Percentiles rank a stretch among this genome's conserved stretches.
Conservation (phyloP, 2,888 invertebrate species). For the Drosophila formosana region DNA sequence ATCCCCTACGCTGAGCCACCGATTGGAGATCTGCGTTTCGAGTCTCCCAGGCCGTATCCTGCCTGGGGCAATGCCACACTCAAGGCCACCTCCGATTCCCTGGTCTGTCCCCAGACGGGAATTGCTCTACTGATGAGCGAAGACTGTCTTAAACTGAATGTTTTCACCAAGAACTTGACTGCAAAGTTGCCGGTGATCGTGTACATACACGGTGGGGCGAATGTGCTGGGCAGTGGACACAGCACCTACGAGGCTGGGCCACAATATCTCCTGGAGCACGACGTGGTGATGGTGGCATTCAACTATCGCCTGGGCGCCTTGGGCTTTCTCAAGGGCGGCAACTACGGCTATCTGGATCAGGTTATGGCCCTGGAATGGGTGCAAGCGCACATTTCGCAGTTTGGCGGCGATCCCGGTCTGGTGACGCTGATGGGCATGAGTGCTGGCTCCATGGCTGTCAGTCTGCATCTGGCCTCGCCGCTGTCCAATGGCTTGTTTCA, state of each 20-base stretch:
- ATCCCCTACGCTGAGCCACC: conserved; percentile 84
- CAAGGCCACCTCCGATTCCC: conserved; percentile 84
- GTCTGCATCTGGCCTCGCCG: conserved; percentile 87
- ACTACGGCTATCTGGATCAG: conserved; percentile 89
- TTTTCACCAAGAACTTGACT: conserved; percentile 85
- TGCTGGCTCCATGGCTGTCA: conserved; percentile 86
- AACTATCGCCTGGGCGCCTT: conserved; percentile 82
- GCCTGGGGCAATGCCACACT: conserved; percentile 80
- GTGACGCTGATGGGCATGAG: conserved; percentile 88
- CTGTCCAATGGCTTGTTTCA: conserved; percentile 89
- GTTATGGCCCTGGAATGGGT: conserved; percentile 89
- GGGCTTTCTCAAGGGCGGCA: conserved; percentile 88
- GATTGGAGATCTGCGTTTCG: conserved; percentile 83
- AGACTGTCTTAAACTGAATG: conserved; percentile 88
- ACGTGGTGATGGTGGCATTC: conserved; percentile 81
- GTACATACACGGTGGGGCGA: conserved; percentile 82
- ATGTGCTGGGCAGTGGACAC: conserved; percentile 75
- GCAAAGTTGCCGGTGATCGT: conserved; percentile 70
- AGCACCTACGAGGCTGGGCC: conserved; percentile 78
- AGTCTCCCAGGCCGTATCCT: conserved; percentile 74
- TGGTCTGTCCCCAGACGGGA: conserved; percentile 80
- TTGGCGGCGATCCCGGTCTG: conserved; percentile 88
- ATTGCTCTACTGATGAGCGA: conserved; percentile 85
- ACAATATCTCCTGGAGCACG: conserved; percentile 77
- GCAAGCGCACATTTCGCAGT: conserved; percentile 87